Base-by-base conservation (phyloP, 2,888 invertebrate genomes). In the Scrobipalpa costella region DNA sequence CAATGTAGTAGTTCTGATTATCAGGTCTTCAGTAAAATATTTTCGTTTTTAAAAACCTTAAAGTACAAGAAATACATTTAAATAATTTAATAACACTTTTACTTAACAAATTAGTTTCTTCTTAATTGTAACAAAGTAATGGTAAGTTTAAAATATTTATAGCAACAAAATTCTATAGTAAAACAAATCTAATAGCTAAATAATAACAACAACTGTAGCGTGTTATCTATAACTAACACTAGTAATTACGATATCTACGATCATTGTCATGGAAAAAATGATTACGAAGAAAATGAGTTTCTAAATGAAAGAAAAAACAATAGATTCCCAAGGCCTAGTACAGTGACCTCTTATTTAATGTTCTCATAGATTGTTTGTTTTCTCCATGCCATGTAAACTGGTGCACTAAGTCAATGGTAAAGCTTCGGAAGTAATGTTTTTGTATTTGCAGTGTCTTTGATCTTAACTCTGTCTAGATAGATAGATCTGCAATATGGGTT, bases 281-380 rank as follows among this genome's bases (percentile, higher is more conserved):
- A 33, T 52, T 33, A 13, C 52, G 27, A 33, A 52, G n/a, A 34
- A 55, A 33, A n/a, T 27, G 34, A 27, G 27, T 55, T 55, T 55
- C 55, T 55, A 44, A 58, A 7, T 40, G 58, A 21, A 58, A 21
- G 3, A 19, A 58, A 58, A 58, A 58, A 38, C 58, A 58, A 55
- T 55, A 15, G 55, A 34, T 15, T 55, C 34, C 9, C 47, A 40
- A 59, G 44, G 47, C 59, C 59, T 27, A 9, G 61, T 61, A 27
- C 61, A 61, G 27, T 61, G 61, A 49, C 61, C 61, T 61, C 47
- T 61, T 27, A 59, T 59, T 36, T 17, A 59, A 44, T 40, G 19
- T 71, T 74, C 74, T 52, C 76, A 76, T 74, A 13, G 68, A 76
- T 76, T 74, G 73, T 74, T 62, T 61, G 17, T 36, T 61, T 69